Conservation (phyloP, 2,797 vertebrate genomes). For the Garrulus glandarius region DNA sequence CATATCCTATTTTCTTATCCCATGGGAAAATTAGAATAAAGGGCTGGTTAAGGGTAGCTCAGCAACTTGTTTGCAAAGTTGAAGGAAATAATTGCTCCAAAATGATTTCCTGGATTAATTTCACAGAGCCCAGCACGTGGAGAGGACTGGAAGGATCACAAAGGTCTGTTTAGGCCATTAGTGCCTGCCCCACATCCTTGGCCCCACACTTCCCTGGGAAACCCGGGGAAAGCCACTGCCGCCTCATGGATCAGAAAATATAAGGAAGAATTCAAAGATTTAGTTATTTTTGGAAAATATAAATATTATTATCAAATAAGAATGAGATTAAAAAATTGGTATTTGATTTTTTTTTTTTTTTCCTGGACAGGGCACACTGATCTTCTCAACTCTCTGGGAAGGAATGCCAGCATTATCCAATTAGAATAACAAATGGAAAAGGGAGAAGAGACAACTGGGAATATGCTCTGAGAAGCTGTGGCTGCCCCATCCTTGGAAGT, state of each 20-base stretch:
- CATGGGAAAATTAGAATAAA: background rate
- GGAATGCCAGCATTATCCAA: background rate
- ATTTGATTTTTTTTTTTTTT: background rate
- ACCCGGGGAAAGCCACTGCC: accelerated
- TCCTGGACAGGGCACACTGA: background rate
- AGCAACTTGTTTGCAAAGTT: background rate
- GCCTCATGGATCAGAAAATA: accelerated
- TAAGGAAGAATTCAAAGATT: background rate
- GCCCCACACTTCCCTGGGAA: background rate
- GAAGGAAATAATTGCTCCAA: constrained; percentile 23
- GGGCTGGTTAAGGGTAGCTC: background rate
- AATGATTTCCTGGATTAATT: constrained; percentile 49
- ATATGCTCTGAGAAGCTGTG: background rate
- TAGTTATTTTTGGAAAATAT: background rate
- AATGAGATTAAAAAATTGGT: background rate
- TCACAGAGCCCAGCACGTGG: background rate
- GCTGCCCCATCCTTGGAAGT: background rate
- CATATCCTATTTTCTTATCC: constrained; percentile 10
- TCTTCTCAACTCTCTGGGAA: background rate
- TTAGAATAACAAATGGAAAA: background rate
- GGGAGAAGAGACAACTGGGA: background rate
- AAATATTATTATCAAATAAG: background rate
- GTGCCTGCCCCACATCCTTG: background rate
- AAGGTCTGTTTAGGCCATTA: background rate
- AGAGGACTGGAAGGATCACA: background rate